Evolutionary conservation across 2,888 invertebrate genomes (phyloP).

Genomic region (Azorinus chamasolen): DNA sequence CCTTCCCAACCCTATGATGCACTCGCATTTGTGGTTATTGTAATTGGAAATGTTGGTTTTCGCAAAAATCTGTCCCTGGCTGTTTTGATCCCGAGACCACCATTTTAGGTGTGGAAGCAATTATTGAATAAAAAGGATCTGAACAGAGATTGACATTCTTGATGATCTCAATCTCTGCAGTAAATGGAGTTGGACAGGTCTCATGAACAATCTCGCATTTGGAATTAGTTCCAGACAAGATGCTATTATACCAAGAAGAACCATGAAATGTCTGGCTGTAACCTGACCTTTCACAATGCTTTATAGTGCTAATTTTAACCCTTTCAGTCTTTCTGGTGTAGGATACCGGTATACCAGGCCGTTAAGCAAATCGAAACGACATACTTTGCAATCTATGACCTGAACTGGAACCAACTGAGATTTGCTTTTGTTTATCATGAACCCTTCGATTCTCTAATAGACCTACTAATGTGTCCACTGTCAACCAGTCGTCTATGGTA

Average conservation of each 20-base stretch:
- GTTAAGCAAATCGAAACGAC: constrained; percentile 21
- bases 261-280: constrained; percentile 24
- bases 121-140: constrained; percentile 12
- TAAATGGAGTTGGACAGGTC: constrained; percentile 48
- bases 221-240: constrained; percentile 55
- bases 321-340: constrained; percentile 33
- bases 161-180: constrained; percentile 33
- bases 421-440: constrained; percentile 48
- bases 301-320: constrained; percentile 16
- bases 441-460: constrained; percentile 23
- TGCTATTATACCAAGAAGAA: constrained; percentile 37
- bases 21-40: constrained; percentile 53
- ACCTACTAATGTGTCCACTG: constrained; percentile 22
- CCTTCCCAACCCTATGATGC: constrained; percentile 28
- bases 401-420: constrained; percentile 39
- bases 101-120: constrained; percentile 11
- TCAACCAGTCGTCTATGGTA: constrained; percentile 50
- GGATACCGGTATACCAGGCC: constrained; percentile 38
- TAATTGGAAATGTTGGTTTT: constrained; percentile 3
- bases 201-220: constrained; percentile 52
- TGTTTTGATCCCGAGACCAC: constrained; percentile 39
- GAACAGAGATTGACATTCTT: constrained; percentile 14
- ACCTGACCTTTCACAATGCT: constrained; percentile 18
- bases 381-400: constrained; percentile 30
- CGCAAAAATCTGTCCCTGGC: constrained; percentile 34